Evolutionary conservation across 2,113 vertebrate species (phyloP).

Genomic region (Gobius niger): DNA sequence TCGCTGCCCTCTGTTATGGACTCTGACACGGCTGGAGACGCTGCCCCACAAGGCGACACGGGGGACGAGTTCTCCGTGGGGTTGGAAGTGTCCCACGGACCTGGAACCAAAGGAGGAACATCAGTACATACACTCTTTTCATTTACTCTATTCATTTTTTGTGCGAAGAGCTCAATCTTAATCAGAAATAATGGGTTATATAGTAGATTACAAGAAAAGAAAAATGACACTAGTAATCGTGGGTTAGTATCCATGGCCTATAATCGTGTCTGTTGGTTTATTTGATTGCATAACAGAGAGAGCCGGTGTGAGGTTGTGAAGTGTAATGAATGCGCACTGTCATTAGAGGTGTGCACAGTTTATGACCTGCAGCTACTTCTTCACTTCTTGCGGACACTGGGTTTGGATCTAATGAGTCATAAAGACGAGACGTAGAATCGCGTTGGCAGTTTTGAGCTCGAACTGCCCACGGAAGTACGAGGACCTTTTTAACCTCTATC

Average conservation of each 20-base stretch:
- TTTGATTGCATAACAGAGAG: conserved; percentile 3
- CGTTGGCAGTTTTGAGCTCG: neutral
- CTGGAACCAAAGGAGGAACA: conserved; percentile 38
- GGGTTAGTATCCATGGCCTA: neutral
- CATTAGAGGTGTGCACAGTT: conserved; percentile 1
- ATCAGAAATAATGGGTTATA: neutral
- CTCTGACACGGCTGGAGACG: conserved; percentile 82
- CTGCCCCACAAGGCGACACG: conserved; percentile 79
- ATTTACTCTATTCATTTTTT: neutral
- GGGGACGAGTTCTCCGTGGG: conserved; percentile 57
- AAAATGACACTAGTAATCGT: neutral
- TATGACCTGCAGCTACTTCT: neutral
- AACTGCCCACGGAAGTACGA: no score
- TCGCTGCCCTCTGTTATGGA: conserved; percentile 67
- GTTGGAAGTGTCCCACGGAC: conserved; percentile 46
- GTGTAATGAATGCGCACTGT: neutral
- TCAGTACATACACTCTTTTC: neutral
- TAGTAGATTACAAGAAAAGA: no score
- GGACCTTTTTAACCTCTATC: no score
- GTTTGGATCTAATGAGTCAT: neutral
- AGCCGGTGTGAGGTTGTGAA: neutral
- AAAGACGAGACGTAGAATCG: neutral
- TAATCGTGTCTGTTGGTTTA: neutral
- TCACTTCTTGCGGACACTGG: neutral
- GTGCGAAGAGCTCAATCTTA: neutral